Percentiles rank a stretch among this genome's conserved stretches.
These are phyloP conservation scores for Sinocyclocheilus anshuiensis DNA, from an alignment of 2,113 vertebrate genomes.

Conservation along the genomic window DNA sequence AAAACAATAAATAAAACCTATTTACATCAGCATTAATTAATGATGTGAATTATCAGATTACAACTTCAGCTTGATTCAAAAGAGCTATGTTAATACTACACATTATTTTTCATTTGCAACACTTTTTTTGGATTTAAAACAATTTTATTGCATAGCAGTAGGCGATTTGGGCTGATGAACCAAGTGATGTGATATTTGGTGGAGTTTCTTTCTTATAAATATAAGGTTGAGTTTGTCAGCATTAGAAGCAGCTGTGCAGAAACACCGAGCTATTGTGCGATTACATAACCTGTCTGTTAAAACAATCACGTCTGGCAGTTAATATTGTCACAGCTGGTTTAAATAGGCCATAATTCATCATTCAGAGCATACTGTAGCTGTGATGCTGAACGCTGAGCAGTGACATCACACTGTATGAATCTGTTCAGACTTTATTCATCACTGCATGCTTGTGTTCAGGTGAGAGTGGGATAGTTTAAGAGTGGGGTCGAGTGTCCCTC, in stretches of 20 bases:
- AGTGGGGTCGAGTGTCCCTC: background rate
- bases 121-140: background rate
- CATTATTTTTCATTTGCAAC: background rate
- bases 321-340: conserved; percentile 1
- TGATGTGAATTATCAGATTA: background rate
- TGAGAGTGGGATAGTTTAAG: background rate
- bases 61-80: background rate
- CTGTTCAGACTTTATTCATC: background rate
- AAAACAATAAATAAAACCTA: too few species aligned
- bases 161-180: background rate
- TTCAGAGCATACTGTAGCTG: background rate
- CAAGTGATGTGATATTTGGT: background rate
- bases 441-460: background rate
- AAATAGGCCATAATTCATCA: conserved; percentile 43
- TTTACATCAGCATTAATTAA: background rate
- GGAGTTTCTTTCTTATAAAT: background rate
- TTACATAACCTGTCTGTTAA: conserved; percentile 34
- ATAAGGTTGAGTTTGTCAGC: background rate
- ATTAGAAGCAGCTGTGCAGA: conserved; percentile 18
- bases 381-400: background rate
- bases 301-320: background rate
- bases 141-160: background rate
- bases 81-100: background rate
- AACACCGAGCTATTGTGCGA: background rate
- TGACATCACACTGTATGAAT: background rate